Evolutionary conservation across 2,888 invertebrate genomes (phyloP), one percentile per base, ranked within the genome.

Genomic region (Lasius platythorax): DNA sequence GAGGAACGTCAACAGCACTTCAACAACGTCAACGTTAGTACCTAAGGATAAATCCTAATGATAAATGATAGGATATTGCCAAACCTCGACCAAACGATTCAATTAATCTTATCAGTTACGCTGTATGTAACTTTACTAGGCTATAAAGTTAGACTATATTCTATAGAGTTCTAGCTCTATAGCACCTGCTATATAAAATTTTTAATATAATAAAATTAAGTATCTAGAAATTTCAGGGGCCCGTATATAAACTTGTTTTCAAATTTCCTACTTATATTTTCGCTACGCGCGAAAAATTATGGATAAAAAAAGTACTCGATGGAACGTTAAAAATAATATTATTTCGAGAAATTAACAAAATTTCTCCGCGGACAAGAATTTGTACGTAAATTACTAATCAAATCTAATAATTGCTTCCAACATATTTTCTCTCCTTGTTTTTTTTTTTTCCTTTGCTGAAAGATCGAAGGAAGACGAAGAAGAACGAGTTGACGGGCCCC

Each of bases 1-100:
- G 98, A 98, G 94, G 97, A 97, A 91, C 96, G 97, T 91, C 96
- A 96, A 89, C 96, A 97, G 83, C 95, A 96, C 89, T 94, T 92
- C 88, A 92, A 85, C 85, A 92, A 86, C 89, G 85, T 86, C 84
- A 91, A 87, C 85, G 92, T 92, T 84, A 85, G 92, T 89, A 30
- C 8, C 18, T 68, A 28, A 61, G 50, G 40, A 23, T 61, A 50
- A 63, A 23, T 23, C 11, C 30, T 5, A 46, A 12, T 46, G 53
- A 46, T 12, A 46, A n/a, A 28, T 28, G 12, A 40, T 18, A 58
- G 8, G 18, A 43, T 43, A 28, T 18, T 66, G 23, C 11, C 15
- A 37, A 53, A 53, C 8, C 18, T 53, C n/a, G 53, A 33, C 46
- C 66, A 18, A 50, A 56, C 15, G 15, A 40, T 30, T 68, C n/a